Evolutionary conservation across 2,113 vertebrate genomes (phyloP).

Genomic region (Rhodinocichla rosea): DNA sequence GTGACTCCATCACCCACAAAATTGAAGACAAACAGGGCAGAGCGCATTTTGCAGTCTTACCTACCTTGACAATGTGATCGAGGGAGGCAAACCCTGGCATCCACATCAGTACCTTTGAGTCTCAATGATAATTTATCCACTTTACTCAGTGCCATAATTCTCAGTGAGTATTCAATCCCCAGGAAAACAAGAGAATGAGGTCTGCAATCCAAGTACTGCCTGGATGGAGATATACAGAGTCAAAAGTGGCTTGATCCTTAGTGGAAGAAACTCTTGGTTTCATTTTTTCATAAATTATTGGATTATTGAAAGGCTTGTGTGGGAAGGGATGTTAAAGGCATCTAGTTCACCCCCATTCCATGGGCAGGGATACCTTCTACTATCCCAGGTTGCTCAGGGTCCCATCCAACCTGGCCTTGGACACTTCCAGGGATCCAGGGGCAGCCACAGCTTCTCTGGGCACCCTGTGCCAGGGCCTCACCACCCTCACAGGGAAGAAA

Average conservation of each 20-base stretch:
- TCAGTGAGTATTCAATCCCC: not conserved
- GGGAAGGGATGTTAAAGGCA: not conserved
- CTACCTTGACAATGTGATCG: not conserved
- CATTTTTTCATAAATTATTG: not conserved
- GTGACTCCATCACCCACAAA: not conserved
- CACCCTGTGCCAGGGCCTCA: rapidly evolving
- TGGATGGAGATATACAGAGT: rapidly evolving
- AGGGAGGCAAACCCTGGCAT: not conserved
- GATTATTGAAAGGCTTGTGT: not conserved
- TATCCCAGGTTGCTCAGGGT: rapidly evolving
- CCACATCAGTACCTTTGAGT: not conserved
- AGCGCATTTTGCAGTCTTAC: not conserved
- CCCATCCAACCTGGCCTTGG: rapidly evolving
- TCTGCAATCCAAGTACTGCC: not conserved
- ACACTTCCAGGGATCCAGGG: not conserved
- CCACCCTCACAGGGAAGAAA: not conserved
- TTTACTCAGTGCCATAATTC: not conserved
- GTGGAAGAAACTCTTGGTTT: not conserved
- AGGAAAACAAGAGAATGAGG: not conserved
- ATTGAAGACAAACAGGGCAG: not conserved
- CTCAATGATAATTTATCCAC: rapidly evolving
- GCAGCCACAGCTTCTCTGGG: not conserved
- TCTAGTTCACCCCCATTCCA: no score
- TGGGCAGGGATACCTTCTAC: not conserved
- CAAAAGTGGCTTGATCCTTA: not conserved